These are phyloP conservation scores for Tachysurus vachellii DNA, from an alignment of 2,113 vertebrate genomes.

Conservation along the genomic window DNA sequence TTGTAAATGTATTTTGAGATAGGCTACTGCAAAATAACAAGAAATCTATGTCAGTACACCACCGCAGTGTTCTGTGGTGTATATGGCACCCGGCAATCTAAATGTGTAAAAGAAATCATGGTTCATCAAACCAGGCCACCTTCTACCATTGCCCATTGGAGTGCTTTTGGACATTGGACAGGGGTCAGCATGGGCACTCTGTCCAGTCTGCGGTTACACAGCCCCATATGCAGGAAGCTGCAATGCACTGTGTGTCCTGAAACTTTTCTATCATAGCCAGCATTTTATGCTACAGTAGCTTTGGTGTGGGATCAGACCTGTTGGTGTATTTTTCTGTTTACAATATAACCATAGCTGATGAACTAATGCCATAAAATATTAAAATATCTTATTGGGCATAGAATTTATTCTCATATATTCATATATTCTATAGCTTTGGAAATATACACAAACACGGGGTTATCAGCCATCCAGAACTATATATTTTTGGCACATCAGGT, in stretches of 20 bases:
- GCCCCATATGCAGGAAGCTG: too few species aligned
- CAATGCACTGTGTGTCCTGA: too few species aligned
- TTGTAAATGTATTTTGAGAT: not conserved
- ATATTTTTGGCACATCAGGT: not conserved
- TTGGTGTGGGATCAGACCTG: too few species aligned
- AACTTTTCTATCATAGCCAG: too few species aligned
- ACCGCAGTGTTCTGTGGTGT: too few species aligned
- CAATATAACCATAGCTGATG: not conserved
- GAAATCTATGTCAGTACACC: not conserved
- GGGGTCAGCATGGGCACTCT: too few species aligned
- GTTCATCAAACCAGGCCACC: too few species aligned
- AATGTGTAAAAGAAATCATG: too few species aligned
- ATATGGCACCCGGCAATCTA: too few species aligned
- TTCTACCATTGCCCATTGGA: too few species aligned
- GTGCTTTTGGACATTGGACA: too few species aligned
- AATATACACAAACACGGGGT: not conserved
- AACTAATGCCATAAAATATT: not conserved
- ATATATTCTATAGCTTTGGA: not conserved
- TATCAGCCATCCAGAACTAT: not conserved
- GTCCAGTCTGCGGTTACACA: too few species aligned
- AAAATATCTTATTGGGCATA: not conserved
- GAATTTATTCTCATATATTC: not conserved
- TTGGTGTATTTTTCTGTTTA: not conserved
- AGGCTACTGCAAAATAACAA: not conserved
- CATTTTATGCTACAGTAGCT: not conserved